A percentile compares a stretch with the other conserved stretches of the same genome.
phyloP scores from a whole-genome alignment of 2,888 invertebrate species.

The Hyppa rectilinea region DNA sequence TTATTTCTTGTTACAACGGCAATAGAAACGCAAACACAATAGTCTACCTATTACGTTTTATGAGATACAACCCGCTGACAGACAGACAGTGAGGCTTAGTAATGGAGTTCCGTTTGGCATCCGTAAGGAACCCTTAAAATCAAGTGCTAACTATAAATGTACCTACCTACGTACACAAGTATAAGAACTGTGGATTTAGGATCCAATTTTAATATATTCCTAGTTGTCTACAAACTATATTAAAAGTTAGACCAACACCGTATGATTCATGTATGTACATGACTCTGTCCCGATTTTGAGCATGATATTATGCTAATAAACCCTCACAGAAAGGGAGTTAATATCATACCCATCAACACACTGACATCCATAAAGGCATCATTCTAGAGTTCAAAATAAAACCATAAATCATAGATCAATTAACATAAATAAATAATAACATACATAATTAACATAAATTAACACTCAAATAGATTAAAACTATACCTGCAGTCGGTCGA shows the following conservation, averaged over 20 bases:
- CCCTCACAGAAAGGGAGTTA: not conserved
- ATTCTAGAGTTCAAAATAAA: not conserved
- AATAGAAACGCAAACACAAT: too few species aligned
- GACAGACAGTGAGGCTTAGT: too few species aligned
- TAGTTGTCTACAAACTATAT: conserved; percentile 23
- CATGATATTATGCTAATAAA: conserved; percentile 13
- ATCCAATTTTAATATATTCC: not conserved
- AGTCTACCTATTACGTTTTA: too few species aligned
- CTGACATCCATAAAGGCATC: not conserved
- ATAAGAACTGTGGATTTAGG: not conserved
- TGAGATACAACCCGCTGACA: too few species aligned
- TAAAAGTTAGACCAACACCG: conserved; percentile 30
- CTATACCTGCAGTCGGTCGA: too few species aligned
- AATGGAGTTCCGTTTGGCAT: too few species aligned
- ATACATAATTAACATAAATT: too few species aligned
- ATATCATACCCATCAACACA: too few species aligned
- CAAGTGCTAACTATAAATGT: not conserved
- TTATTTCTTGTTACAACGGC: too few species aligned
- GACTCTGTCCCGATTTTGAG: not conserved
- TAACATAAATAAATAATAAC: too few species aligned
- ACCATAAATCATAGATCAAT: not conserved
- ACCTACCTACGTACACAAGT: not conserved
- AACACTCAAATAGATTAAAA: too few species aligned
- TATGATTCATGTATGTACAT: conserved; percentile 21
- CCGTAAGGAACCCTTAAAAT: too few species aligned